Evolutionary conservation across 2,797 vertebrate species (phyloP).

Genomic region (Nannoperca obscura): DNA sequence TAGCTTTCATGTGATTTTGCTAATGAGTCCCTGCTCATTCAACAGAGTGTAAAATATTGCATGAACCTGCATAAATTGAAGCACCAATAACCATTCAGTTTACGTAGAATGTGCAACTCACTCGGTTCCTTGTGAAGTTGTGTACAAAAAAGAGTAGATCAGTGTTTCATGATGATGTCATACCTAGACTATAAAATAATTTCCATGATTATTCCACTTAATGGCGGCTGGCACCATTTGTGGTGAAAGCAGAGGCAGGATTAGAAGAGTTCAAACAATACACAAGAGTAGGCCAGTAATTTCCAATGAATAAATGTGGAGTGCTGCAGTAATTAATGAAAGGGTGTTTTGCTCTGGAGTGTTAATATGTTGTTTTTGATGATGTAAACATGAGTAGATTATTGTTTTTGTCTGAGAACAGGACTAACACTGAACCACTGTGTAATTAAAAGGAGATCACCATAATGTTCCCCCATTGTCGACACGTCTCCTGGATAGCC

Average conservation of each 20-base stretch:
- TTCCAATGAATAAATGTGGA: constrained; percentile 49
- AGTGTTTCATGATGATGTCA: constrained; percentile 46
- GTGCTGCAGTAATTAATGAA: constrained; percentile 59
- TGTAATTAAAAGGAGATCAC: neutral
- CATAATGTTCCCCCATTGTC: neutral
- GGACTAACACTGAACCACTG: neutral
- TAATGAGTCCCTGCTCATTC: constrained; percentile 80
- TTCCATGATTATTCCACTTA: constrained; percentile 60
- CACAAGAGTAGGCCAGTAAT: constrained; percentile 44
- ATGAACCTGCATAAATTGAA: constrained; percentile 70
- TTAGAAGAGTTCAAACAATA: constrained; percentile 67
- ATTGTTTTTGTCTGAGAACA: constrained; percentile 40
- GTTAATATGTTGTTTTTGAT: constrained; percentile 61
- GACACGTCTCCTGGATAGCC: neutral
- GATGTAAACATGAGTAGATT: constrained; percentile 47
- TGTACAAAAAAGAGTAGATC: constrained; percentile 27
- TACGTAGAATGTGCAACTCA: constrained; percentile 11
- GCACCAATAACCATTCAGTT: constrained; percentile 33
- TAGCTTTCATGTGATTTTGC: constrained; percentile 79
- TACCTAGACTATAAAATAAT: constrained; percentile 47
- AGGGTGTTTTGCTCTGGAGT: constrained; percentile 47
- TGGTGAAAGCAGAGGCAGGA: constrained; percentile 59
- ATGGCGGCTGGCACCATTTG: constrained; percentile 52
- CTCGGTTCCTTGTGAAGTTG: constrained; percentile 39
- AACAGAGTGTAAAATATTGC: constrained; percentile 76